Base-by-base conservation (phyloP, 2,888 invertebrate species). In the Agrochola macilenta region DNA sequence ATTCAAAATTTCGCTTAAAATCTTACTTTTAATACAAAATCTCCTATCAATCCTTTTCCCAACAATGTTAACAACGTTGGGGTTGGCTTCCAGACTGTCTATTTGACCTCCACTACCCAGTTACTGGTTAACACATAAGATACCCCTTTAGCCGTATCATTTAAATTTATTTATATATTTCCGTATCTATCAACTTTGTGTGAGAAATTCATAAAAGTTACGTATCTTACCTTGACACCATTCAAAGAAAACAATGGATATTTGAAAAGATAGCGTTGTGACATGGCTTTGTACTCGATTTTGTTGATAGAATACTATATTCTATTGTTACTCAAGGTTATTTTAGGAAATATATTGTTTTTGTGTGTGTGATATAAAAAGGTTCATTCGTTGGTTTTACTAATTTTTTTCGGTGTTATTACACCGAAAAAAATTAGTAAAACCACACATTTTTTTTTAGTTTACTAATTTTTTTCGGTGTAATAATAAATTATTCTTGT, bases 151-250 rank as follows among this genome's bases (percentile, higher is more conserved):
- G 23, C n/a, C 39, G 17, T 43, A n/a, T 64, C 8, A 23, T 35
- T 30, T 23, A 9, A 74, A 0, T 20, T 20, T 60, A 43, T 64
- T 60, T 39, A 61, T 65, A 69, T 63, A 64, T 78, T 60, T 49
- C 2, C n/a, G 14, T 52, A 26, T 63, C 20, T 26, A 66, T 46
- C 61, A 69, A 69, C 39, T 73, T 54, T 20, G 49, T 57, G 49
- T n/a, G 57, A 77, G 30, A 63, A 61, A 82, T 76, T 78, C 84
- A 70, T 57, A 68, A 72, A 76, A 78, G 73, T 81, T 85, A 54
- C 1, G 12, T 5, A 73, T 81, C 81, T 85, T 81, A 83, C 81
- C 87, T 87, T 83, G 77, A 69, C 66, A 75, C 52, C 54, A 46
- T 72, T 73, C 26, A 64, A 71, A 75, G 69, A 58, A 80, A 80